Base-by-base conservation (phyloP, 2,888 invertebrate genomes). In the Melanostoma scalare region DNA sequence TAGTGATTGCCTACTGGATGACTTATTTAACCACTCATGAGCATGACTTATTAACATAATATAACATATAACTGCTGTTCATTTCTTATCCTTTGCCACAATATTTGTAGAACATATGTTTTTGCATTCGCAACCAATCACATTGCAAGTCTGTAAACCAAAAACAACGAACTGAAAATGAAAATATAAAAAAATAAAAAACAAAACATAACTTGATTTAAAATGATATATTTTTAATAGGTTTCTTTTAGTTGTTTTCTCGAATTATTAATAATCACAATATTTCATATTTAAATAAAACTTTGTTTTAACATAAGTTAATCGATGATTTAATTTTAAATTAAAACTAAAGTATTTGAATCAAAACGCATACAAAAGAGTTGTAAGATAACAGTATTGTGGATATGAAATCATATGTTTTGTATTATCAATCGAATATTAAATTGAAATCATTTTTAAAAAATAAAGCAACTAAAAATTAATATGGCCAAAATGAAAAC, bases 181-280 rank as follows among this genome's bases (percentile, higher is more conserved):
- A 65, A 30, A 38, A 10, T 6, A 9, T 33, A 35, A 38, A 1
- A 30, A 58, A 67, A 50, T 5, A 33, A 50, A 76, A 48, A 72
- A 35, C 31, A 77, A 82, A 50, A 38, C 31, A 74, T 67, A 82
- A 82, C 4, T 9, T 44, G 38, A 60, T 60, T 67, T 68, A 60
- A 81, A 81, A 77, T 81, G 76, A 56, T 71, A 69, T 65, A 58
- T 63, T 72, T 82, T 69, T 73, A 40, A 68, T 73, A 30, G 20
- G 20, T 20, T 20, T 20, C 20, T 20, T 72, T 71, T 69, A 73
- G 79, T 84, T 69, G 42, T 50, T 35, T 65, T 82, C 79, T 67
- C 58, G 50, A 60, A 74, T 84, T 53, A 67, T 73, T 61, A 80
- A 75, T 75, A 80, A 85, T 85, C 85, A 85, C 85, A 85, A 85